Evolutionary conservation across 1,140 invertebrate genomes (phyloP).

Genomic region (Capitella teleta): DNA sequence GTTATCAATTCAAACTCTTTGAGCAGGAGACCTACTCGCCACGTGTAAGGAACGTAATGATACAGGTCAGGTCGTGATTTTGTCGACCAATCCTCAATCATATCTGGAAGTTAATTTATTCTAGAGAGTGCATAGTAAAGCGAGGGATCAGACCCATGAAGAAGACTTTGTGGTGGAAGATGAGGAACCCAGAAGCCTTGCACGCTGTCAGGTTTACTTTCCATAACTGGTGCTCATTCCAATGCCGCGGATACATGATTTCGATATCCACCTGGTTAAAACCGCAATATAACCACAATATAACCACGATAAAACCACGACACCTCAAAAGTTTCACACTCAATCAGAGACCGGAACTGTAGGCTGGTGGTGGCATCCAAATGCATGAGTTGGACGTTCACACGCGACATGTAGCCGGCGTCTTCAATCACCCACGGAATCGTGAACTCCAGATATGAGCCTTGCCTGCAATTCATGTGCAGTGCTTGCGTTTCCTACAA

Average conservation of each 20-base stretch:
- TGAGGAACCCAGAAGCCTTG: constrained; percentile 81
- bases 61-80: constrained; percentile 78
- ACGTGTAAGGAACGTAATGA: constrained; percentile 93
- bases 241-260: constrained; percentile 76
- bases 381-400: constrained; percentile 83
- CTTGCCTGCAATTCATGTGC: constrained; percentile 83
- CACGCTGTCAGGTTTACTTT: constrained; percentile 77
- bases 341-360: constrained; percentile 72
- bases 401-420: constrained; percentile 76
- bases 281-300: too few species aligned
- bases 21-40: constrained; percentile 70
- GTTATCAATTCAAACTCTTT: constrained; percentile 88
- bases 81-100: constrained; percentile 92
- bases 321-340: constrained; percentile 82
- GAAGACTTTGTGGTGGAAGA: constrained; percentile 89
- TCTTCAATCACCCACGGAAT: constrained; percentile 81
- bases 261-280: constrained; percentile 59
- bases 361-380: constrained; percentile 88
- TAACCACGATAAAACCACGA: too few species aligned
- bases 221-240: constrained; percentile 94
- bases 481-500: constrained; percentile 80
- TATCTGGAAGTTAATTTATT: constrained; percentile 46
- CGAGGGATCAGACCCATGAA: constrained; percentile 57
- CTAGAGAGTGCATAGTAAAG: neutral
- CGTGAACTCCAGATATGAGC: constrained; percentile 89